Percentiles rank a stretch among this genome's conserved stretches.
phyloP scores from a whole-genome alignment of 2,888 invertebrate species.

The Linyphia triangularis region DNA sequence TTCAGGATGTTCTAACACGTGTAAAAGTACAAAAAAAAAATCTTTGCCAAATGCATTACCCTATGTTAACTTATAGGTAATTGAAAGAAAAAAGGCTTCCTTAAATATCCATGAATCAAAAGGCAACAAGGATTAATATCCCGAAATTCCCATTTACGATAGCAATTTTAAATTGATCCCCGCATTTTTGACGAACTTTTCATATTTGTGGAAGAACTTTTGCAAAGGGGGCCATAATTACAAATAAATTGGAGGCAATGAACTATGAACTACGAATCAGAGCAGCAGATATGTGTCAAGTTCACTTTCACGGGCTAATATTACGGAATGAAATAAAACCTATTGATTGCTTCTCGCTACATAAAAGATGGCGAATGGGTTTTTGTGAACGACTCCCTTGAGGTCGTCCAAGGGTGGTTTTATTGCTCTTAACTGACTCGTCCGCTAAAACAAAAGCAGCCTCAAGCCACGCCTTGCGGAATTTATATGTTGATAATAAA shows the following conservation, averaged over 20 bases:
- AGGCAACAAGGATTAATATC: too few species aligned
- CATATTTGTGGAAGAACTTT: too few species aligned
- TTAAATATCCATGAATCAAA: too few species aligned
- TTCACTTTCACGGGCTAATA: conserved; percentile 61
- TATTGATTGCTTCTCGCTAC: conserved; percentile 74
- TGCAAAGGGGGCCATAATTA: conserved; percentile 54
- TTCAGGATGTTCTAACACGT: too few species aligned
- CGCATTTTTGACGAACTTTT: too few species aligned
- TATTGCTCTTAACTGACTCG: conserved; percentile 74
- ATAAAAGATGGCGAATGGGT: conserved; percentile 75
- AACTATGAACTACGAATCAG: conserved; percentile 35
- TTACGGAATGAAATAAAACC: conserved; percentile 74
- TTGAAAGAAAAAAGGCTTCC: too few species aligned
- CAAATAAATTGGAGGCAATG: conserved; percentile 60
- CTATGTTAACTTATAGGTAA: too few species aligned
- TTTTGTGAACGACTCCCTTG: conserved; percentile 68
- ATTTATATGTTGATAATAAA: conserved; percentile 75
- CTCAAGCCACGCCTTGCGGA: conserved; percentile 62
- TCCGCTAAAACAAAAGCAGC: conserved; percentile 55
- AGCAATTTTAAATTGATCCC: too few species aligned
- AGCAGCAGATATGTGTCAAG: conserved; percentile 64
- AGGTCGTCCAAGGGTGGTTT: conserved; percentile 65
- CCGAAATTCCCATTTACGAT: too few species aligned
- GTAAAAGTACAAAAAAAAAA: too few species aligned
- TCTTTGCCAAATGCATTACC: too few species aligned